A percentile compares a stretch with the other conserved stretches of the same genome.
phyloP scores from a whole-genome alignment of 2,888 invertebrate species.

The Terebella lapidaria region DNA sequence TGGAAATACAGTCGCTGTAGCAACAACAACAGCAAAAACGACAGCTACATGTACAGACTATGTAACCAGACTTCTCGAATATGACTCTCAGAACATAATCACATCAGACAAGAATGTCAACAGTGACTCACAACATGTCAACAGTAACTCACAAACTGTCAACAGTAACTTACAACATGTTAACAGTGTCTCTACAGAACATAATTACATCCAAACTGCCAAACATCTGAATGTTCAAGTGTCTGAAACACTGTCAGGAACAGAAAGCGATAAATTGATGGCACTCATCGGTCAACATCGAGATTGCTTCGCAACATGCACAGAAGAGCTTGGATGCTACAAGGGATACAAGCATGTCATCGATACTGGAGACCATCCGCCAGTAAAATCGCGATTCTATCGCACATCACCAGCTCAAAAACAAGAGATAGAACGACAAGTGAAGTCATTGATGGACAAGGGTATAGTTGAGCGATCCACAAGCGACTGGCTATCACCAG shows the following conservation, averaged over 20 bases:
- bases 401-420: not conserved
- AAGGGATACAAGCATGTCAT: not conserved
- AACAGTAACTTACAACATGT: too few relatives aligned
- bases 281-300: not conserved
- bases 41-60: not conserved
- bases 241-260: not conserved
- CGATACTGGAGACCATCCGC: not conserved
- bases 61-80: not conserved
- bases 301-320: not conserved
- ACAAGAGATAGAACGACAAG: not conserved
- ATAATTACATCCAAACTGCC: not conserved
- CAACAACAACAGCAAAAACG: not conserved
- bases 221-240: not conserved
- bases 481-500: not conserved
- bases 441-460: not conserved
- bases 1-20: not conserved
- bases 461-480: not conserved
- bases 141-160: too few relatives aligned
- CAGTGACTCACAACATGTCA: not conserved
- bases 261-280: not conserved
- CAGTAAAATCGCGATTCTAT: not conserved
- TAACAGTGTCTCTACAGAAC: too few relatives aligned
- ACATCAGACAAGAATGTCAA: not conserved
- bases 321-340: not conserved
- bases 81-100: not conserved